Base-by-base conservation (phyloP, 2,888 invertebrate species). In the Ophion ellenae region DNA sequence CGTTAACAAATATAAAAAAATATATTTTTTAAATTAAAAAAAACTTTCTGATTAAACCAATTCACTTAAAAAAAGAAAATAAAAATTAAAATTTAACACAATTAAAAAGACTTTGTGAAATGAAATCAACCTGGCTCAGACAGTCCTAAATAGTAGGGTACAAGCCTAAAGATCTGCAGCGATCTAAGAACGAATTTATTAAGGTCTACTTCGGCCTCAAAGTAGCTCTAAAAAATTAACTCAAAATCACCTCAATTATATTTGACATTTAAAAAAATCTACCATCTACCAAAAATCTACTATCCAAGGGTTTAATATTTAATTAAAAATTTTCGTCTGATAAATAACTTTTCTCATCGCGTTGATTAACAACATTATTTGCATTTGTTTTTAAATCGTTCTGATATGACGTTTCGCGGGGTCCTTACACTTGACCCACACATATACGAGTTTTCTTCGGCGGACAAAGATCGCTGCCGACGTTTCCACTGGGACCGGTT, bases 401-500 rank as follows among this genome's bases (percentile, higher is more conserved):
- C 84, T 86, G 87, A 86, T 78, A 83, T 81, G 77, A 28, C 45
- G 70, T 53, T 66, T 47, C 47, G 40, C 61, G 76, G 69, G 74
- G 73, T 84, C 32, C 70, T 71, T 82, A 17, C 53, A 53, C 53
- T 53, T 53, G 53, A 53, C 53, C 85, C 53, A 53, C 53, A 17
- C 53, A 17, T 74, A 36, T 63, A 79, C 82, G 70, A 70, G 83
- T 76, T 80, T 80, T 71, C 75, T 81, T 66, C 14, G 73, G 80
- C 28, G 69, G 57, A 45, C 70, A 81, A 78, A 85, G 78, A 81
- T 81, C 47, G 69, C 74, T 70, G 71, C 57, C 57, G 74, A 70
- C 40, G 67, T 78, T 84, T 76, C 73, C 74, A 84, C 80, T 75
- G 77, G 81, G 82, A 88, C 84, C 84, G 86, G 86, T 87, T 80